Percentiles rank a stretch among this genome's conserved stretches.
These are phyloP conservation scores for Battus philenor DNA, from an alignment of 1,140 invertebrate genomes.

Conservation along the genomic window DNA sequence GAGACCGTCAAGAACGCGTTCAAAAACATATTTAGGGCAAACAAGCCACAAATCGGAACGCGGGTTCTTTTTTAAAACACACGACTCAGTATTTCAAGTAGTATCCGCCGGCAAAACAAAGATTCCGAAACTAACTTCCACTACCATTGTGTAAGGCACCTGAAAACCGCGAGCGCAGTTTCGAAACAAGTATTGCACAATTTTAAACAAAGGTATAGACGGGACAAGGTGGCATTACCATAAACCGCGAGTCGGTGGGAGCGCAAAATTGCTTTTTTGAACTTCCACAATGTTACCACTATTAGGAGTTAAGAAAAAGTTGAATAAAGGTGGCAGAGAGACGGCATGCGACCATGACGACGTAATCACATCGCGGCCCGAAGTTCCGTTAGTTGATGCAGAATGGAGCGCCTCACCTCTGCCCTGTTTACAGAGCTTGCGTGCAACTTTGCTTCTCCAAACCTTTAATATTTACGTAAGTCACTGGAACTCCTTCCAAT, in stretches of 20 bases:
- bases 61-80: constrained; percentile 35
- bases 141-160: constrained; percentile 51
- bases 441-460: constrained; percentile 39
- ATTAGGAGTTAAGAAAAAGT: constrained; percentile 64
- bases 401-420: constrained; percentile 40
- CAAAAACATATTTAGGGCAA: constrained; percentile 22
- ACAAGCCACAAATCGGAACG: constrained; percentile 20
- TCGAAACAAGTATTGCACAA: constrained; percentile 60
- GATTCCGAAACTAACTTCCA: constrained; percentile 48
- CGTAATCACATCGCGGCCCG: constrained; percentile 49
- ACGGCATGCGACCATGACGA: constrained; percentile 33
- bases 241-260: constrained; percentile 50
- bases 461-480: constrained; percentile 59
- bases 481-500: constrained; percentile 39
- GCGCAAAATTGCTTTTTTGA: constrained; percentile 71
- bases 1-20: constrained; percentile 8
- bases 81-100: constrained; percentile 32
- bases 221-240: constrained; percentile 53
- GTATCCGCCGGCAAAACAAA: constrained; percentile 46
- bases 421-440: constrained; percentile 51
- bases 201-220: constrained; percentile 70
- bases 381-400: constrained; percentile 43
- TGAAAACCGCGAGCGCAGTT: constrained; percentile 58
- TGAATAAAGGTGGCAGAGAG: constrained; percentile 50
- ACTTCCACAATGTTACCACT: constrained; percentile 61